These are phyloP conservation scores for Teleogryllus oceanicus DNA, from an alignment of 2,888 invertebrate species.

Conservation along the genomic window DNA sequence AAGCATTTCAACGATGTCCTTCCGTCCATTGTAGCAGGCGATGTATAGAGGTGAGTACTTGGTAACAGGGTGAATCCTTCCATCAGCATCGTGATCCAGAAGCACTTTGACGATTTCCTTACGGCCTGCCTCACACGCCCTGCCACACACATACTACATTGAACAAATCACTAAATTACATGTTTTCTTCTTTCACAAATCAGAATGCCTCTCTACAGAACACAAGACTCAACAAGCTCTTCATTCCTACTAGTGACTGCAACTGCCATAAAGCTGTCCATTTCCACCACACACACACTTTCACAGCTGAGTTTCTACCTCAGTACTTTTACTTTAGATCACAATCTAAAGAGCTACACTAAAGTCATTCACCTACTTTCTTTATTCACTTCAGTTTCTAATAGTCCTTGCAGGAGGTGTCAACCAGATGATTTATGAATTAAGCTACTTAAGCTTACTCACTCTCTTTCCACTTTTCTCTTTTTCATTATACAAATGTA, in stretches of 20 bases:
- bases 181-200: background rate
- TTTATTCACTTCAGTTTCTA: background rate
- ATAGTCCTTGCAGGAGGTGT: too few relatives aligned
- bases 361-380: constrained; percentile 6
- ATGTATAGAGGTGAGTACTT: constrained; percentile 90
- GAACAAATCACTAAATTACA: background rate
- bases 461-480: too few relatives aligned
- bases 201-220: background rate
- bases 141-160: constrained; percentile 43
- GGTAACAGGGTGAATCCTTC: constrained; percentile 83
- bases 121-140: constrained; percentile 83
- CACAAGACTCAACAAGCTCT: background rate
- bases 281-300: background rate
- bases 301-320: background rate
- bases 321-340: constrained; percentile 7
- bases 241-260: background rate
- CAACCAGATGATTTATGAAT: too few relatives aligned
- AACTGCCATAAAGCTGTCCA: background rate
- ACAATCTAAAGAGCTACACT: background rate
- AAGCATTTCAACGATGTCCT: constrained; percentile 70
- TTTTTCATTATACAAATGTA: too few relatives aligned
- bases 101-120: constrained; percentile 72
- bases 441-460: too few relatives aligned
- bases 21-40: constrained; percentile 81
- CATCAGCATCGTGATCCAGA: constrained; percentile 79